Evolutionary conservation across 2,797 vertebrate species (phyloP), one percentile per base, ranked within the genome.

Genomic region (Tenualosa thibaudeaui): DNA sequence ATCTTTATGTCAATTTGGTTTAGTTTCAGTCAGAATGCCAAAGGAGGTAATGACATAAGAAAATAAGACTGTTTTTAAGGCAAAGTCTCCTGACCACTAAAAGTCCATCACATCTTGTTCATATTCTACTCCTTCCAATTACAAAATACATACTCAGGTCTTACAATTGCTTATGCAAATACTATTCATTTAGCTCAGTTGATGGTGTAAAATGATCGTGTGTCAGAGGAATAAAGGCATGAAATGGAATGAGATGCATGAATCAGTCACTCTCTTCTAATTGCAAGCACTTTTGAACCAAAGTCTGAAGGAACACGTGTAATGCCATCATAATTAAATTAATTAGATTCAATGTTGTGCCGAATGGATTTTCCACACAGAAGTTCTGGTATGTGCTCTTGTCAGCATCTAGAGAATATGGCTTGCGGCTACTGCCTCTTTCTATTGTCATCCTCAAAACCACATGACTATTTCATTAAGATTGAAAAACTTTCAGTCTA

Each of bases 341-440:
- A 43, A 75, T 75, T 75, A 75, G 68, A 40, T 43, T 75, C 68
- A 75, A 19, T 75, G 68, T 75, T 75, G 68, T 75, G 68, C 31
- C 15, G 37, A 75, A 75, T 75, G 31, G 37, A 75, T 75, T 75
- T 43, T 75, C 40, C 13, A 43, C 13, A 43, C 68, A 75, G 68
- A 75, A 1, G 31, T 40, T 75, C 68, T 75, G 62, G 26, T 68
- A 19, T 75, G 68, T 17, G 26, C 26, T 40, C 26, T 71, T 71
- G 26, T 71, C 65, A 43, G 31, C 68, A 43, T 75, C 8, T 37
- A 17, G 12, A 40, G 31, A 43, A 43, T 40, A 13, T 75, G 31
- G 13, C 68, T 75, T 43, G 37, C 13, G 17, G 68, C 68, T 40
- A 75, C 5, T 43, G 31, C 12, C 19, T 75, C 31, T 13, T 75